A percentile compares a stretch with the other conserved stretches of the same genome.
phyloP scores from a whole-genome alignment of 2,888 invertebrate species.

The Oscheius sp. region DNA sequence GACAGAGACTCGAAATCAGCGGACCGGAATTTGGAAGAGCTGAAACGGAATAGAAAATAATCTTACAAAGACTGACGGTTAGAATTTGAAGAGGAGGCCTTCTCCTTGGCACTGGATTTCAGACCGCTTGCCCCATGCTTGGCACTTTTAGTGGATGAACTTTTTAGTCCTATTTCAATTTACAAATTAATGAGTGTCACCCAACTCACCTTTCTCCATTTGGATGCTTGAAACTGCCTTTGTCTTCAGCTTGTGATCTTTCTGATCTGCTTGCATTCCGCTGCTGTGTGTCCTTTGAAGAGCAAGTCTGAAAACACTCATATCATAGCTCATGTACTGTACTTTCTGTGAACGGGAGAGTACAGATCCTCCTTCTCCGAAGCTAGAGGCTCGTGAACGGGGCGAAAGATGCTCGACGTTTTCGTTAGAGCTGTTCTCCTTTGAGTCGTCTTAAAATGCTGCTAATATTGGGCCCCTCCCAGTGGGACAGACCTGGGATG shows the following conservation, averaged over 20 bases:
- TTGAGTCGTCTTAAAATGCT: slow-evolving; percentile 36
- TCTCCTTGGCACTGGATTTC: slow-evolving; percentile 41
- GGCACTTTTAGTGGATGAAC: slow-evolving; percentile 41
- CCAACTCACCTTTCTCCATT: slow-evolving; percentile 25
- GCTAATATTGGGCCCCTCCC: slow-evolving; percentile 16
- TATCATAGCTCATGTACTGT: neutral
- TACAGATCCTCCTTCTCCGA: slow-evolving; percentile 40
- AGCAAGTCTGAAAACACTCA: slow-evolving; percentile 39
- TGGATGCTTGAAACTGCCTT: slow-evolving; percentile 32
- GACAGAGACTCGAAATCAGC: slow-evolving; percentile 39
- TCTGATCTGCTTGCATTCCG: slow-evolving; percentile 34
- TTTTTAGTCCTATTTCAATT: slow-evolving; percentile 35
- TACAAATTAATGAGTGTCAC: neutral
- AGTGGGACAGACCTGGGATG: slow-evolving; percentile 31
- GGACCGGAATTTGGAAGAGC: slow-evolving; percentile 38
- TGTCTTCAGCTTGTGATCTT: slow-evolving; percentile 16
- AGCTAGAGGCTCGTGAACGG: slow-evolving; percentile 39
- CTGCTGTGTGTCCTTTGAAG: slow-evolving; percentile 47
- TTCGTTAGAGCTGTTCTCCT: slow-evolving; percentile 37
- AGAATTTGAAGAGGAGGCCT: slow-evolving; percentile 42
- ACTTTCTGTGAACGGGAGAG: slow-evolving; percentile 44
- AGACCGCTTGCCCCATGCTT: slow-evolving; percentile 33
- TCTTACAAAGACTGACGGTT: slow-evolving; percentile 37
- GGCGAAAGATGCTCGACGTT: slow-evolving; percentile 38
- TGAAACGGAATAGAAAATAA: slow-evolving; percentile 16